Conservation (phyloP, 2,797 vertebrate genomes). For the Pempheris klunzingeri region DNA sequence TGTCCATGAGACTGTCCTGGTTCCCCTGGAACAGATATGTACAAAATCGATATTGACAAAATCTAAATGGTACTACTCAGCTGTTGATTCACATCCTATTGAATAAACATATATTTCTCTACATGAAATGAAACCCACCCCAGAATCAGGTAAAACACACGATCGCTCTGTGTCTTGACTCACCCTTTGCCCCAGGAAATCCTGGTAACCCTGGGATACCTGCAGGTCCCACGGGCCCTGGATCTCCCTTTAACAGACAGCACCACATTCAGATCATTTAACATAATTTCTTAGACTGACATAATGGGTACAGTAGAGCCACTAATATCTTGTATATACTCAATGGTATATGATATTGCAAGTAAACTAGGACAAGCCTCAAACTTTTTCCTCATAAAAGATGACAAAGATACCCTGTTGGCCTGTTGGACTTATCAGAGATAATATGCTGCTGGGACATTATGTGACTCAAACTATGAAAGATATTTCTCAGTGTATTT, state of each 20-base stretch:
- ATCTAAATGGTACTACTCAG: background rate
- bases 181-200: slow-evolving; percentile 71
- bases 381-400: background rate
- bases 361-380: background rate
- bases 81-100: background rate
- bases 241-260: slow-evolving; percentile 65
- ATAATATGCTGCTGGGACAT: background rate
- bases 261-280: background rate
- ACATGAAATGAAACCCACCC: background rate
- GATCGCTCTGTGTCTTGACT: slow-evolving; percentile 25
- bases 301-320: background rate
- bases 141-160: background rate
- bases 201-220: slow-evolving; percentile 63
- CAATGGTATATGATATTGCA: background rate
- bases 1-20: slow-evolving; percentile 52
- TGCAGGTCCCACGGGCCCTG: slow-evolving; percentile 44
- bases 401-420: background rate
- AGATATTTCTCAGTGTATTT: background rate
- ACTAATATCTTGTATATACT: background rate
- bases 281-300: background rate
- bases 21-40: slow-evolving; percentile 64
- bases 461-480: background rate
- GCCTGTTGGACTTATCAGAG: background rate
- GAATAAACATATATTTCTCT: background rate
- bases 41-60: background rate